Evolutionary conservation across 2,888 invertebrate species (phyloP).

Genomic region (Cremastinae sp.): DNA sequence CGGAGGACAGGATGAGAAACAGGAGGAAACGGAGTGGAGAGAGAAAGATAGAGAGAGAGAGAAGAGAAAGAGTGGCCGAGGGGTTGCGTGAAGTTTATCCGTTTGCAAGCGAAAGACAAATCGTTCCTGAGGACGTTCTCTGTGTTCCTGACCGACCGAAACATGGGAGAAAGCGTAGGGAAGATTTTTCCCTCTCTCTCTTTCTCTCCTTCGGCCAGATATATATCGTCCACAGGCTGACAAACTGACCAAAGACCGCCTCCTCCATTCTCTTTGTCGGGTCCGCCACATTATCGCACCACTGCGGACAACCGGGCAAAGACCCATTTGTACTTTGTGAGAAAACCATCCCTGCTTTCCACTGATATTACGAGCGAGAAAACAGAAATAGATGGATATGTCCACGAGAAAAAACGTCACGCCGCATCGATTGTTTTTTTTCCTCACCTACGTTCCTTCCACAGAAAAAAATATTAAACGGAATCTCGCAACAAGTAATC

Average conservation of each 20-base stretch:
- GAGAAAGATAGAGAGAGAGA: constrained; percentile 63
- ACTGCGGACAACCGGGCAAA: constrained; percentile 72
- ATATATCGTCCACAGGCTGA: constrained; percentile 74
- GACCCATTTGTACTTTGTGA: constrained; percentile 74
- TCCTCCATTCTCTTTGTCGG: constrained; percentile 67
- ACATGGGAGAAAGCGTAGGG: constrained; percentile 26
- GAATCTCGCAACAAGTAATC: too few relatives aligned
- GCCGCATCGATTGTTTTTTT: constrained; percentile 58
- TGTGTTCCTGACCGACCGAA: constrained; percentile 36
- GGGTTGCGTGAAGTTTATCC: constrained; percentile 73
- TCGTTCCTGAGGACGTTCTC: constrained; percentile 64
- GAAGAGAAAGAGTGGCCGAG: constrained; percentile 47
- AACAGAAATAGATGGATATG: constrained; percentile 47
- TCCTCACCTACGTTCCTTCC: background rate
- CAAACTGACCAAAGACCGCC: constrained; percentile 77
- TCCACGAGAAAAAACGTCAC: constrained; percentile 33
- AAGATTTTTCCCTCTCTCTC: constrained; percentile 60
- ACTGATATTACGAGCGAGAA: constrained; percentile 44
- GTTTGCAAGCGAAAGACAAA: constrained; percentile 73
- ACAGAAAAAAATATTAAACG: constrained; percentile 7
- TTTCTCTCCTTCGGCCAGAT: constrained; percentile 66
- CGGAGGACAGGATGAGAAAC: constrained; percentile 48
- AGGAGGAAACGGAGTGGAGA: constrained; percentile 34
- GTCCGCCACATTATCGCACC: constrained; percentile 77
- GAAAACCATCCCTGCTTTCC: constrained; percentile 54